Conservation (phyloP, 2,113 vertebrate genomes). For the Sigmodon hispidus region DNA sequence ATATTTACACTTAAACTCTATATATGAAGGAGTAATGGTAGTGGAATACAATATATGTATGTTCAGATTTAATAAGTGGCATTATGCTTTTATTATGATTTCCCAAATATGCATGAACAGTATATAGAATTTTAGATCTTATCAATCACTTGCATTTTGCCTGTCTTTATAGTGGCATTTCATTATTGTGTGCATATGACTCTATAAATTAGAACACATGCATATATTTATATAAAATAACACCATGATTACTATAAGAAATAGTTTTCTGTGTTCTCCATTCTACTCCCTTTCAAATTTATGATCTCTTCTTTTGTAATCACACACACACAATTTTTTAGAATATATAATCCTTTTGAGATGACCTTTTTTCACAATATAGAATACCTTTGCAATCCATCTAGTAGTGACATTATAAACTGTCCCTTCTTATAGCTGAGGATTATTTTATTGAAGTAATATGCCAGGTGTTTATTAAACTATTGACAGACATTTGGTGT, state of each 20-base stretch:
- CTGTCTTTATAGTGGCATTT: not conserved
- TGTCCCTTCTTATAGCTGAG: not conserved
- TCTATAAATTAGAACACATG: not conserved
- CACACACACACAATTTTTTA: not conserved
- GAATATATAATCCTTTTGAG: not conserved
- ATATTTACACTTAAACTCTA: not conserved
- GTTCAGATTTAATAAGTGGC: conserved; percentile 10
- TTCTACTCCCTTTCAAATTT: not conserved
- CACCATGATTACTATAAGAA: not conserved
- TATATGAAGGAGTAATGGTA: not conserved
- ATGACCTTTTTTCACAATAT: not conserved
- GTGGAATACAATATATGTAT: not conserved
- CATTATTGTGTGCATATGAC: not conserved
- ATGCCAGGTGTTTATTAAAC: not conserved
- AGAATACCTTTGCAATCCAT: conserved; percentile 24
- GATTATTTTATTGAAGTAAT: not conserved
- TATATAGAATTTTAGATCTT: not conserved
- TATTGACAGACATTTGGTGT: not conserved
- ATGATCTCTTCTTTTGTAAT: not conserved
- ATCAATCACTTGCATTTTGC: not conserved
- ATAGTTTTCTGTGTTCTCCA: not conserved
- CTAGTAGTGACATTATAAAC: not conserved
- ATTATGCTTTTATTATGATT: conserved; percentile 22
- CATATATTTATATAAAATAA: not conserved
- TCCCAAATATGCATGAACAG: not conserved